phyloP scores from a whole-genome alignment of 2,888 invertebrate genomes.

The Adelphocoris suturalis region DNA sequence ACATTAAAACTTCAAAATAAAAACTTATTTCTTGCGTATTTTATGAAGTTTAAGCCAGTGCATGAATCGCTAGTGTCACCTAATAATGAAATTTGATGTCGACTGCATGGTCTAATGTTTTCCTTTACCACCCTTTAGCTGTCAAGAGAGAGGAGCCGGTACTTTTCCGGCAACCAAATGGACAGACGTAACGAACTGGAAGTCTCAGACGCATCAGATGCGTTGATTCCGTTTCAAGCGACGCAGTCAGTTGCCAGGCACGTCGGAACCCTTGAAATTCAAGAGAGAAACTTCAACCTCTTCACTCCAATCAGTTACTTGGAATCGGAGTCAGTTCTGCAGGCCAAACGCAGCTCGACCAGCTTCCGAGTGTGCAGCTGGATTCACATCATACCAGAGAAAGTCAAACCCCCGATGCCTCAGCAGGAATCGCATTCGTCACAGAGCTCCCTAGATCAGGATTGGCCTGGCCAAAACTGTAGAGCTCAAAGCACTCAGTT shows the following conservation, averaged over 20 bases:
- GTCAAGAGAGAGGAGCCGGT: neutral
- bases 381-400: neutral
- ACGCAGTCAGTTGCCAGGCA: neutral
- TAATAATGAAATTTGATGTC: too few species aligned
- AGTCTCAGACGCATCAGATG: neutral
- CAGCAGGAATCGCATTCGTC: too few species aligned
- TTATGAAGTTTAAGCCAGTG: too few species aligned
- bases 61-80: too few species aligned
- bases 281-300: neutral
- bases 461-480: too few species aligned
- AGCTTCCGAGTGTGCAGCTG: neutral
- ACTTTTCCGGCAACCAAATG: neutral
- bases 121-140: neutral
- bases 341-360: neutral
- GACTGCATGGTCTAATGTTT: too few species aligned
- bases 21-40: too few species aligned
- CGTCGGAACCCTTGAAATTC: neutral
- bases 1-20: too few species aligned
- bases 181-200: neutral
- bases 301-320: neutral
- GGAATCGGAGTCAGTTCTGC: neutral
- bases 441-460: too few species aligned
- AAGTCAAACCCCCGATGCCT: too few species aligned
- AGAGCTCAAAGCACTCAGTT: too few species aligned
- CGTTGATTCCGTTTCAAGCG: neutral